Evolutionary conservation across 1,140 invertebrate species (phyloP).

Genomic region (Leptinotarsa undecemlineata): DNA sequence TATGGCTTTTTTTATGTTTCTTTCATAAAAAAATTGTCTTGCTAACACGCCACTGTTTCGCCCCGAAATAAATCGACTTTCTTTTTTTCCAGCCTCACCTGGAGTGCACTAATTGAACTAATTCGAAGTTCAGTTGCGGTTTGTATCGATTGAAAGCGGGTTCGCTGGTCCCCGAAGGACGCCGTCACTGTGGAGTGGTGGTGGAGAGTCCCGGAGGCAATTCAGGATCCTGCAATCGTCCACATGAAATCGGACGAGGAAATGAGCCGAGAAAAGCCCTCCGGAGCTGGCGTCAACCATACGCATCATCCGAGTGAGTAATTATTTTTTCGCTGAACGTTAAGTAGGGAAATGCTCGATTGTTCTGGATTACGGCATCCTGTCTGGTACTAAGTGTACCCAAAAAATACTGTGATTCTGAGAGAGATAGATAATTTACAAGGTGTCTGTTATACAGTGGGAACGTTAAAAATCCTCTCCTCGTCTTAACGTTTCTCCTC

Average conservation of each 20-base stretch:
- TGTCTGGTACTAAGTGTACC: no score
- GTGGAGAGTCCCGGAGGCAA: neutral
- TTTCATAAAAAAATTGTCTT: no score
- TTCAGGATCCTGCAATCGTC: constrained; percentile 1
- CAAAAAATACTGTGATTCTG: no score
- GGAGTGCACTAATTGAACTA: neutral
- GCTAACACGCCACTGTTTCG: no score
- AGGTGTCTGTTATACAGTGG: no score
- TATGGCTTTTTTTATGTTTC: no score
- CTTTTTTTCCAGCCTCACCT: neutral
- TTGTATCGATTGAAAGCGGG: neutral
- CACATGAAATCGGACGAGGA: constrained; percentile 41
- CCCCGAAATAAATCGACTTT: no score
- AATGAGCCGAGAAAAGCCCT: constrained; percentile 38
- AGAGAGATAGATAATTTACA: no score
- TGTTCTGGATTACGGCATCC: no score
- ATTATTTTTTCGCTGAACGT: constrained; percentile 19
- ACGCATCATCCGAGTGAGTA: constrained; percentile 34
- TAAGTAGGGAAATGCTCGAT: no score
- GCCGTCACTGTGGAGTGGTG: constrained; percentile 6
- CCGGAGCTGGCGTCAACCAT: constrained; percentile 33
- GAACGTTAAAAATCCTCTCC: no score
- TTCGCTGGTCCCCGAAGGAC: neutral
- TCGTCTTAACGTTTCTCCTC: no score
- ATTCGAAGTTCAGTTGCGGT: neutral